Base-by-base conservation (phyloP, 2,113 vertebrate genomes). In the Acrocephalus kingi region DNA sequence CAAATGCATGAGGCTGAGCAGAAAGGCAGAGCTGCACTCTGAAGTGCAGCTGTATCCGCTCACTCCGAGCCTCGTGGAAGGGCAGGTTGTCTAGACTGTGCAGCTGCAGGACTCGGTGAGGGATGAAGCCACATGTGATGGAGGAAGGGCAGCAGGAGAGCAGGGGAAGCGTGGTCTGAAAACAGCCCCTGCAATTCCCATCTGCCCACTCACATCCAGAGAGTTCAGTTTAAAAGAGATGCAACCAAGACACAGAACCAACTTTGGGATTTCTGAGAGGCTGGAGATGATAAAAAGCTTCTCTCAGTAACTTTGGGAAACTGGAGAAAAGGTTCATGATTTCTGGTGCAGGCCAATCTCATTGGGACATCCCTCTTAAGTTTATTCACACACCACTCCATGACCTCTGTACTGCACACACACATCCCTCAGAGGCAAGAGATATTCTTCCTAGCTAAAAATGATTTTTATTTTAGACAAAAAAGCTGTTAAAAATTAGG, bases 401-500 rank as follows among this genome's bases (percentile, higher is more conserved):
- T 7, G 11, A 6, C 25, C 45, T 37, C 48, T 51, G 0, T 27
- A 5, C 45, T 74, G 84, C 63, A 72, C 17, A 64, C 11, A 62
- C 27, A 14, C 22, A 31, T 31, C 25, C 46, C 35, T 52, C 37
- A 51, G 49, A 41, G 17, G 10, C 41, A 61, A 72, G 68, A 63
- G 11, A 13, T 35, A 9, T 10, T 75, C 58, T 76, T n/a, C 20
- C 21, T 18, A n/a, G 19, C 7, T 43, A 27, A 77, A 72, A 39
- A 11, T 30, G 2, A 6, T 30, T 3, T 55, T 33, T 22, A 43
- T 74, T 74, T 61, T 30, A 82, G 56, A 56, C 5, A 15, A 61
- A 84, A 59, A 23, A 71, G 4, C 27, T 30, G 13, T 63, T 18
- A 24, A 25, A 41, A 55, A 28, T 18, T 23, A 35, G 0, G 0